phyloP scores from a whole-genome alignment of 1,140 invertebrate species.

The Harpegnathos saltator region DNA sequence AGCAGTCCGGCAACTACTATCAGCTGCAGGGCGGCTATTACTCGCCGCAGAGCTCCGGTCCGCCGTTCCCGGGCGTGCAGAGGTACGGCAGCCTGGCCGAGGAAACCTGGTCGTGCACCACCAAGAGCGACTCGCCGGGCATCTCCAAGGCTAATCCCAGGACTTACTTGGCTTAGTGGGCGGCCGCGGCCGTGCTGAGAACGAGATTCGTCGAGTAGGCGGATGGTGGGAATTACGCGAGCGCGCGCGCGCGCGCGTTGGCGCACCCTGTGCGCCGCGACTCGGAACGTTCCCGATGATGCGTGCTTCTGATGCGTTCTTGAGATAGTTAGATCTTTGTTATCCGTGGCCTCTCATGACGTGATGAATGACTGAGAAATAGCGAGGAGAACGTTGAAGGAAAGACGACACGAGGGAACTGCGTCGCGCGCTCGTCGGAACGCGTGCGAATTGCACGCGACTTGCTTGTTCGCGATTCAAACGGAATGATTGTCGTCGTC shows the following conservation, averaged over 20 bases:
- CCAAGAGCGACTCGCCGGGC: slow-evolving; percentile 65
- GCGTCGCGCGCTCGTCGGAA: not conserved
- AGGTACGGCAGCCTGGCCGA: slow-evolving; percentile 84
- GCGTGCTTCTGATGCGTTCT: not conserved
- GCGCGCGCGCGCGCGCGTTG: no score
- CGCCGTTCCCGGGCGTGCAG: slow-evolving; percentile 82
- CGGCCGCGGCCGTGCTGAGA: not conserved
- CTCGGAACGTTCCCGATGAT: not conserved
- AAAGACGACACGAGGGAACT: no score
- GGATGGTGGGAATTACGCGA: not conserved
- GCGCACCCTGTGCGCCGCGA: not conserved
- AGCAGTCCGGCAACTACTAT: slow-evolving; percentile 71
- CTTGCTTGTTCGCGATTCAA: slow-evolving; percentile 2
- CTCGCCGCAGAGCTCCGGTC: slow-evolving; percentile 82
- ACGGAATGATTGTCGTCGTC: slow-evolving; percentile 17
- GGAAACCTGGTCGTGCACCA: slow-evolving; percentile 79
- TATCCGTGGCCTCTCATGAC: not conserved
- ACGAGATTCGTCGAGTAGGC: not conserved
- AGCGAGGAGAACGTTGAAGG: no score
- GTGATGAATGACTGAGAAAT: no score
- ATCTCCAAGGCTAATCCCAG: slow-evolving; percentile 73
- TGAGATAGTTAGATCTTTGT: not conserved
- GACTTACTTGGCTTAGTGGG: slow-evolving; percentile 79
- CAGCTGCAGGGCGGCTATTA: slow-evolving; percentile 83
- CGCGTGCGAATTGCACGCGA: not conserved